Conservation (phyloP, 2,797 vertebrate genomes). For the Poeciliopsis infans region DNA sequence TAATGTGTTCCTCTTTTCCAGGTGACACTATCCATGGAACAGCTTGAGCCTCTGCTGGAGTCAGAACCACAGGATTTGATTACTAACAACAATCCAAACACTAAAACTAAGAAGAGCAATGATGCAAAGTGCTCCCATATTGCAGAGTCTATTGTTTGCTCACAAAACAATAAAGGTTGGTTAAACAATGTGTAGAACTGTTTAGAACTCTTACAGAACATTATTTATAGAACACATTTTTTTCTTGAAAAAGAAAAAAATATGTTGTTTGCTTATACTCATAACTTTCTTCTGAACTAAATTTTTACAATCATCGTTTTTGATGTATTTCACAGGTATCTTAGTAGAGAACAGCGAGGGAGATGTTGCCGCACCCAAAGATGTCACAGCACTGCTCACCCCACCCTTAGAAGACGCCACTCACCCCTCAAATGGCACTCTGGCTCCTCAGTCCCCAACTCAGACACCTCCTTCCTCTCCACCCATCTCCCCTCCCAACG, state of each 20-base stretch:
- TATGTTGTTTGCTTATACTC: background rate
- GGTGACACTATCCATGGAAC: slow-evolving; percentile 90
- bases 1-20: slow-evolving; percentile 65
- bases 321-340: slow-evolving; percentile 76
- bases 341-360: slow-evolving; percentile 83
- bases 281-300: background rate
- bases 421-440: slow-evolving; percentile 93
- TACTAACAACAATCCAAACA: slow-evolving; percentile 79
- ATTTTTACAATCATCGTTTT: slow-evolving; percentile 12
- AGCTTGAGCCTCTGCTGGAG: slow-evolving; percentile 81
- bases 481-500: slow-evolving; percentile 85
- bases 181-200: slow-evolving; percentile 43
- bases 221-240: background rate
- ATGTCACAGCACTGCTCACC: slow-evolving; percentile 85
- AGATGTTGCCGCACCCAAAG: slow-evolving; percentile 82
- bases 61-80: slow-evolving; percentile 63
- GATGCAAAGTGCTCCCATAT: slow-evolving; percentile 43
- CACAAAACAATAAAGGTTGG: slow-evolving; percentile 87
- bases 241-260: background rate
- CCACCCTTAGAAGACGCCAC: slow-evolving; percentile 87
- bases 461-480: slow-evolving; percentile 91
- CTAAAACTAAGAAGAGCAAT: slow-evolving; percentile 50
- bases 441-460: slow-evolving; percentile 91
- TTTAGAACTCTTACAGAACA: background rate
- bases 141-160: slow-evolving; percentile 48